Percentiles rank a stretch among this genome's conserved stretches.
Conservation (phyloP, 2,797 vertebrate species). For the Gallirallus australis region DNA sequence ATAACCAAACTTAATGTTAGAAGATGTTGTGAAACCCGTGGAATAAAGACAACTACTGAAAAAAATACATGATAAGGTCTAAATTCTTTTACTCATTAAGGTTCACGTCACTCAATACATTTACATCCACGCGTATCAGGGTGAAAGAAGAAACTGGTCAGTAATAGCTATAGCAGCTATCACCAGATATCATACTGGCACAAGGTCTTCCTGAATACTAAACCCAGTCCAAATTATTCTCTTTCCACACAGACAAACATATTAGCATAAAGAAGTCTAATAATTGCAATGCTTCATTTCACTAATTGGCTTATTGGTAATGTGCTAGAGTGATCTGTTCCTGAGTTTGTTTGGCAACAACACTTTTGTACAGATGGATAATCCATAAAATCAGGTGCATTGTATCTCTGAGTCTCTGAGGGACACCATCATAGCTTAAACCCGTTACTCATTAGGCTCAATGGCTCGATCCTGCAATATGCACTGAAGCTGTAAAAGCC, state of each 20-base stretch:
- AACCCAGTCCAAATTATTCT: background rate
- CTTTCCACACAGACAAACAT: background rate
- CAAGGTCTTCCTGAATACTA: background rate
- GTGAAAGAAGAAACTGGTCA: background rate
- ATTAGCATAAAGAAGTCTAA: constrained; percentile 19
- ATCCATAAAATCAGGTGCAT: background rate
- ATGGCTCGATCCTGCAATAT: background rate
- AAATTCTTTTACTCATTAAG: background rate
- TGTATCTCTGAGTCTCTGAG: background rate
- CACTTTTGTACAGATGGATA: background rate
- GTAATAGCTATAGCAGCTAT: background rate
- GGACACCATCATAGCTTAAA: background rate
- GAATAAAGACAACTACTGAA: background rate
- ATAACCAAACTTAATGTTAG: background rate
- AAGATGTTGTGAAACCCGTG: background rate
- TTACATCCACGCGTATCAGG: background rate
- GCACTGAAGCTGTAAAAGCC: background rate
- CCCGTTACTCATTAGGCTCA: background rate
- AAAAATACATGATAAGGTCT: background rate
- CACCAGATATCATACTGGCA: background rate
- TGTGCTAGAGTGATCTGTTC: background rate
- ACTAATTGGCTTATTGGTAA: constrained; percentile 28
- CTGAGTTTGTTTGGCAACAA: background rate
- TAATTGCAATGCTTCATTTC: constrained; percentile 25
- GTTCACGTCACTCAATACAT: background rate